phyloP scores from a whole-genome alignment of 2,888 invertebrate species.

The Fragum fragum region DNA sequence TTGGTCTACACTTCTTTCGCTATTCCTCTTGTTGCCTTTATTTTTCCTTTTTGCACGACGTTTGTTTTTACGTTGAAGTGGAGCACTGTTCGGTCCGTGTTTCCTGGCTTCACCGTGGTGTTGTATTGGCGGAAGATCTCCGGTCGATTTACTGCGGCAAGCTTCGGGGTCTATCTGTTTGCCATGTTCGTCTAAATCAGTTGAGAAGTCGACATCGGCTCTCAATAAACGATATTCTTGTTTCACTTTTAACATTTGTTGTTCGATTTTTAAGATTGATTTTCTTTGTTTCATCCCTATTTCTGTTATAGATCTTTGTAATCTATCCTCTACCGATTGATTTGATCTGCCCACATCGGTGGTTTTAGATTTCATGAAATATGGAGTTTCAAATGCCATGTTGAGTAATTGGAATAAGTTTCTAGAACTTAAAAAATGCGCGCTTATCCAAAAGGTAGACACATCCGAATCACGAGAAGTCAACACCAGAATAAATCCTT shows the following conservation, averaged over 20 bases:
- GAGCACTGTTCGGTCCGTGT: conserved; percentile 14
- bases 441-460: too few species aligned
- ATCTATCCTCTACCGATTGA: conserved; percentile 53
- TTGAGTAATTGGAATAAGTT: too few species aligned
- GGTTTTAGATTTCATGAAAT: conserved; percentile 60
- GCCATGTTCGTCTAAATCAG: conserved; percentile 54
- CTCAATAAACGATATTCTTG: conserved; percentile 43
- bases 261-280: conserved; percentile 46
- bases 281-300: conserved; percentile 50
- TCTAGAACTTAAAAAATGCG: too few species aligned
- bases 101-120: not conserved
- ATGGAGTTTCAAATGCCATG: conserved; percentile 59
- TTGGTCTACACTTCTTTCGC: not conserved
- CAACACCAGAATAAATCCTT: too few species aligned
- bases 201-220: conserved; percentile 52
- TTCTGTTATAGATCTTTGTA: conserved; percentile 42
- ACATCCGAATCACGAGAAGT: too few species aligned
- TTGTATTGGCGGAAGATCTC: conserved; percentile 26
- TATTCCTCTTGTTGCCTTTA: not conserved
- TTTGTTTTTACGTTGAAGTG: not conserved
- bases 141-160: conserved; percentile 35
- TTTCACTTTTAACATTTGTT: conserved; percentile 42
- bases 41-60: not conserved
- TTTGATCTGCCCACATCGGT: conserved; percentile 51
- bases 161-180: conserved; percentile 33